A percentile compares a stretch with the other conserved stretches of the same genome.
Conservation (phyloP, 2,113 vertebrate genomes). For the Lepus europaeus region DNA sequence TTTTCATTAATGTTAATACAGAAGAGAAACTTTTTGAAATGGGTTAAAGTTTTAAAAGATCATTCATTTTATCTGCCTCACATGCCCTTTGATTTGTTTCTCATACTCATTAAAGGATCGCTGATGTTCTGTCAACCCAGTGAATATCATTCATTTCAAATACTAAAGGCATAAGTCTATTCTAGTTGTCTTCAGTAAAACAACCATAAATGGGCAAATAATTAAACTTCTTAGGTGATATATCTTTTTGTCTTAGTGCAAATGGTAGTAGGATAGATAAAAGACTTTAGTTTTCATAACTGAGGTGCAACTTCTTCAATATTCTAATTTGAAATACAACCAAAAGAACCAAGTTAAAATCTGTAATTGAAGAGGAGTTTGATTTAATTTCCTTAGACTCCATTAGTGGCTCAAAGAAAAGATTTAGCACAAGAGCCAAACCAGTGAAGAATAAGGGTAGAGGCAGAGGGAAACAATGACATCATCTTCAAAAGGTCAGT, state of each 20-base stretch:
- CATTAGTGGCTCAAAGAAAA: slow-evolving; percentile 54
- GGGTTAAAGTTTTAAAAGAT: slow-evolving; percentile 23
- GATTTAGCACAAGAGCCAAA: slow-evolving; percentile 26
- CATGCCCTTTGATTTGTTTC: slow-evolving; percentile 42
- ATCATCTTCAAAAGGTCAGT: slow-evolving; percentile 34
- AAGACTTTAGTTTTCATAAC: slow-evolving; percentile 38
- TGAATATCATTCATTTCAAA: slow-evolving; percentile 58
- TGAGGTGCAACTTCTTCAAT: slow-evolving; percentile 6
- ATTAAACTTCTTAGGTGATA: slow-evolving; percentile 48
- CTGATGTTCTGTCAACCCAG: slow-evolving; percentile 39
- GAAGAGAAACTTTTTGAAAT: slow-evolving; percentile 53
- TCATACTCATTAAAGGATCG: slow-evolving; percentile 58
- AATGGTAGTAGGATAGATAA: slow-evolving; percentile 13
- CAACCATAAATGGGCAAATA: slow-evolving; percentile 33
- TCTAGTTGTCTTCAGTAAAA: slow-evolving; percentile 35
- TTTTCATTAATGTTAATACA: slow-evolving; percentile 41
- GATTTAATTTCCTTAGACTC: slow-evolving; percentile 59
- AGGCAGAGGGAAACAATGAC: background rate
- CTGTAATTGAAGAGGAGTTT: slow-evolving; percentile 42
- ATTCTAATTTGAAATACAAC: slow-evolving; percentile 50
- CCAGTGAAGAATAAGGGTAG: background rate
- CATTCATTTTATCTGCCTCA: background rate
- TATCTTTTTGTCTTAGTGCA: background rate
- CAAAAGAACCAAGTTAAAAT: slow-evolving; percentile 50
- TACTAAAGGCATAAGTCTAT: background rate